Percentiles rank a stretch among this genome's conserved stretches.
Evolutionary conservation across 2,888 invertebrate genomes (phyloP).

Genomic region (Nomada fabriciana): DNA sequence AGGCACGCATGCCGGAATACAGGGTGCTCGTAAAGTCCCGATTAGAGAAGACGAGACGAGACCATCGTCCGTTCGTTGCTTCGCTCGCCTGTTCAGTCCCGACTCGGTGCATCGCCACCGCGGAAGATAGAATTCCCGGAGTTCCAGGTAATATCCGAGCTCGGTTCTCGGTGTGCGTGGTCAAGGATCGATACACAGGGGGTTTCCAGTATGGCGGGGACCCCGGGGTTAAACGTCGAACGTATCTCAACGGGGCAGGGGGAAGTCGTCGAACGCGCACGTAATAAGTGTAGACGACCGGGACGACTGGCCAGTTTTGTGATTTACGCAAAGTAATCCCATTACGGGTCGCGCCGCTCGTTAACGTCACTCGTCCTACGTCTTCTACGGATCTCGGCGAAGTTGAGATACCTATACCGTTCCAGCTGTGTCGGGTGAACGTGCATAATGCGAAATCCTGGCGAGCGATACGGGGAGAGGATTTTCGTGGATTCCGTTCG

Average conservation of each 20-base stretch:
- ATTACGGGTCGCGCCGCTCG: constrained; percentile 75
- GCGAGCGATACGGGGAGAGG: neutral
- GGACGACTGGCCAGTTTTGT: constrained; percentile 63
- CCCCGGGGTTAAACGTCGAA: constrained; percentile 75
- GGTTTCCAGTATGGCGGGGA: constrained; percentile 60
- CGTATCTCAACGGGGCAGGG: constrained; percentile 70
- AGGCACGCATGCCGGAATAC: constrained; percentile 78
- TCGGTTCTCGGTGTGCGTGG: constrained; percentile 19
- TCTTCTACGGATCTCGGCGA: constrained; percentile 30
- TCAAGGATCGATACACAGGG: constrained; percentile 54
- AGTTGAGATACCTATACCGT: constrained; percentile 2
- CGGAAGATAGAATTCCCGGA: constrained; percentile 68
- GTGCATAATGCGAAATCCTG: constrained; percentile 43
- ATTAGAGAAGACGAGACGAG: constrained; percentile 68
- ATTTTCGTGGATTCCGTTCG: neutral
- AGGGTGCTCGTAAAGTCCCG: constrained; percentile 78
- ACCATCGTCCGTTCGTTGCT: constrained; percentile 14
- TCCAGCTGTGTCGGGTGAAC: constrained; percentile 27
- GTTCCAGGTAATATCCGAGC: constrained; percentile 69
- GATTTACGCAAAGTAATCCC: constrained; percentile 79
- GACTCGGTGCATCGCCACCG: constrained; percentile 33
- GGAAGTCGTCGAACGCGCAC: constrained; percentile 59
- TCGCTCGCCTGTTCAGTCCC: neutral
- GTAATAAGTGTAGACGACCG: constrained; percentile 63
- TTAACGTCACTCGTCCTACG: constrained; percentile 68